Percentiles rank a stretch among this genome's conserved stretches.
Evolutionary conservation across 53 echinoderm and acorn worm species (phyloP).

Genomic region (Mesocentrotus franciscanus): DNA sequence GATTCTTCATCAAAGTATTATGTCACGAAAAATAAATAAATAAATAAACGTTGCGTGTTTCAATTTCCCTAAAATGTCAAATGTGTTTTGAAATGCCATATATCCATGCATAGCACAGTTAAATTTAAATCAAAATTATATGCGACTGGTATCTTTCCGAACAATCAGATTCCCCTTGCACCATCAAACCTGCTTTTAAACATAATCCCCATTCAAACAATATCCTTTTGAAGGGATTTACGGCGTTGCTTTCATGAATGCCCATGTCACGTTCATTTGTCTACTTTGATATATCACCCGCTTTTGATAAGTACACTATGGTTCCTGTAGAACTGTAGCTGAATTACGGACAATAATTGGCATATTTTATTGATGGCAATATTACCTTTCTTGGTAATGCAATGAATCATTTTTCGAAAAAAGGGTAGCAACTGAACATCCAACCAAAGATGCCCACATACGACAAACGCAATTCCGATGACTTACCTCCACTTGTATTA

Average conservation of each 20-base stretch:
- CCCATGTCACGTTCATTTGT: neutral
- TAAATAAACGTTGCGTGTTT: neutral
- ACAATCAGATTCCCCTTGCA: neutral
- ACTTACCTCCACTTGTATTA: neutral
- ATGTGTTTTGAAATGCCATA: neutral
- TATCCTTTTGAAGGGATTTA: neutral
- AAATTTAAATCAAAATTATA: neutral
- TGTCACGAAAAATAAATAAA: neutral
- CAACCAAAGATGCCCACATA: neutral
- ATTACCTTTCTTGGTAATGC: neutral
- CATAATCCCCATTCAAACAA: neutral
- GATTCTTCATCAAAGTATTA: slow-evolving; percentile 6
- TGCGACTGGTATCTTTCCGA: neutral
- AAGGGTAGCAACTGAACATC: neutral
- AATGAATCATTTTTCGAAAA: neutral
- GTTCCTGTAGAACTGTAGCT: neutral
- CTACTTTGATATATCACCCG: neutral
- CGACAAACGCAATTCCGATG: neutral
- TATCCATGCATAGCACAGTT: neutral
- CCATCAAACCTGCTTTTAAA: neutral
- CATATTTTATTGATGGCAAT: neutral
- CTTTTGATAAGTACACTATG: neutral
- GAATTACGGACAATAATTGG: slow-evolving; percentile 9
- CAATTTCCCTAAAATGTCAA: neutral
- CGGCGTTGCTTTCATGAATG: neutral